These are phyloP conservation scores for Galendromus occidentalis DNA, from an alignment of 1,140 invertebrate species.

Conservation along the genomic window DNA sequence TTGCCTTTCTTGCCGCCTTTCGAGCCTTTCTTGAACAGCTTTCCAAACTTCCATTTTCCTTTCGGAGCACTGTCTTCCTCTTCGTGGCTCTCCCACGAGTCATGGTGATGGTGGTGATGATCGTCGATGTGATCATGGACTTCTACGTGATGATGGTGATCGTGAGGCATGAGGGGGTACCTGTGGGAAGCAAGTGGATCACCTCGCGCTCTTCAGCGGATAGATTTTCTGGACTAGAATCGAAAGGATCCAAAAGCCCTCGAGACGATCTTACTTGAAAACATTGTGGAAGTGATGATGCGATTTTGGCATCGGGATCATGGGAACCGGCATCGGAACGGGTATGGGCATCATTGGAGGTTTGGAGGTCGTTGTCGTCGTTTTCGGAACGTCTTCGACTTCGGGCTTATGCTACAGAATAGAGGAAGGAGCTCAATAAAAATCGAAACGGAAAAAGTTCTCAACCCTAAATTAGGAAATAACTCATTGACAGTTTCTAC, in stretches of 20 bases:
- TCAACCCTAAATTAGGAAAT: too few relatives aligned
- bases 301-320: not conserved
- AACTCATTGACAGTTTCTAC: too few relatives aligned
- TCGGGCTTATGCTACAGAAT: not conserved
- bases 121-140: not conserved
- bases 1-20: not conserved
- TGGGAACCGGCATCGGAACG: not conserved
- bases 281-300: slow-evolving; percentile 8
- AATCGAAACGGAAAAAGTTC: too few relatives aligned
- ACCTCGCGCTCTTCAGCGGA: not conserved
- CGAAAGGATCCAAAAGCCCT: not conserved
- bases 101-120: not conserved
- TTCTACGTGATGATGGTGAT: not conserved
- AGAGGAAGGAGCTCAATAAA: not conserved
- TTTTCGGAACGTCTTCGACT: not conserved
- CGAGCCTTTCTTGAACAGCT: slow-evolving; percentile 3
- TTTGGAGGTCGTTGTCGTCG: not conserved
- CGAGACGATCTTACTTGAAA: not conserved
- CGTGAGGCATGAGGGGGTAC: slow-evolving; percentile 1
- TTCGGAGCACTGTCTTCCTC: not conserved
- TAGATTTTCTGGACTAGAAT: not conserved
- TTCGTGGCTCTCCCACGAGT: slow-evolving; percentile 5
- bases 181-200: not conserved
- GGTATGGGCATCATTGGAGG: not conserved
- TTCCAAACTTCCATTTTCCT: slow-evolving; percentile 4